A percentile compares a stretch with the other conserved stretches of the same genome.
Evolutionary conservation across 2,797 vertebrate genomes (phyloP).

Genomic region (Danio kyathit): DNA sequence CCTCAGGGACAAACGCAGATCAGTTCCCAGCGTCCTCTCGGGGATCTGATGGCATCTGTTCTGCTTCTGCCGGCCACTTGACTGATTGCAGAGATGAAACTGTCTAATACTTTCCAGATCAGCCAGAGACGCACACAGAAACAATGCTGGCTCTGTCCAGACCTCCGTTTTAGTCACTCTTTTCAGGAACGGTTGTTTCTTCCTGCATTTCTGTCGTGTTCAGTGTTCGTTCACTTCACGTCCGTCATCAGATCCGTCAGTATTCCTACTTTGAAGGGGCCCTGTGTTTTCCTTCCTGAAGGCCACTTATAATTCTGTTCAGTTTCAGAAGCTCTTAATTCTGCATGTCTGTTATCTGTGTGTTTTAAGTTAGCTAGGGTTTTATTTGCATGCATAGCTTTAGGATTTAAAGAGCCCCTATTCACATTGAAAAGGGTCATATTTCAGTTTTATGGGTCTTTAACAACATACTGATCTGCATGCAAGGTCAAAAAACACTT

Average conservation of each 20-base stretch:
- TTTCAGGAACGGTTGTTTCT: slow-evolving; percentile 14
- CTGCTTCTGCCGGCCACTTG: slow-evolving; percentile 45
- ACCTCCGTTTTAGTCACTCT: slow-evolving; percentile 53
- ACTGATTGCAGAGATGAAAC: slow-evolving; percentile 58
- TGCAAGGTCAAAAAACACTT: no score
- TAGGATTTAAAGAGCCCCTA: no score
- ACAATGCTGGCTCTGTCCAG: slow-evolving; percentile 56
- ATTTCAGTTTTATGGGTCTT: no score
- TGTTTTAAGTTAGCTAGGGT: no score
- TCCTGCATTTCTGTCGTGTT: neutral
- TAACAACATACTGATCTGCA: no score
- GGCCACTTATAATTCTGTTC: no score
- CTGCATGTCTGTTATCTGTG: no score
- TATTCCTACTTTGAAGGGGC: neutral
- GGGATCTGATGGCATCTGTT: slow-evolving; percentile 40
- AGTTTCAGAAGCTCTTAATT: no score
- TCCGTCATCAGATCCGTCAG: slow-evolving; percentile 10
- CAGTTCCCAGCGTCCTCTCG: slow-evolving; percentile 42
- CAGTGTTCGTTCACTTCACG: neutral
- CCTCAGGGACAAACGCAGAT: slow-evolving; percentile 33
- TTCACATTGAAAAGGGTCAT: no score
- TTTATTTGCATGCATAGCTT: no score
- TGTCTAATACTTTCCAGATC: slow-evolving; percentile 58
- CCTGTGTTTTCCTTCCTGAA: neutral
- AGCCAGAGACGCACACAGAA: neutral